Evolutionary conservation across 2,888 invertebrate genomes (phyloP).

Genomic region (Terebella lapidaria): DNA sequence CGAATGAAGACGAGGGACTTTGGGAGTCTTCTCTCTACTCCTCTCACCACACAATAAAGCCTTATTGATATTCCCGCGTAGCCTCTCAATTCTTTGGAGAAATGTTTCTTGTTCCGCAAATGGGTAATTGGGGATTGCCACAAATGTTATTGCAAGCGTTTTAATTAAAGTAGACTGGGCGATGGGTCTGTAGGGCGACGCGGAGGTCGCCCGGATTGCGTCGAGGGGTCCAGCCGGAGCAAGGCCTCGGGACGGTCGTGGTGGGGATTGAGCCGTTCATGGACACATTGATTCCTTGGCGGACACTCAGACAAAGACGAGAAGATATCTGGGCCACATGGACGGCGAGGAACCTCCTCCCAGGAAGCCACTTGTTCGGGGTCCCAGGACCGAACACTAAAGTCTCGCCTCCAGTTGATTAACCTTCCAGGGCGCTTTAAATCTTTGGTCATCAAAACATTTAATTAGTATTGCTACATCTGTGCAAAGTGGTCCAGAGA

Average conservation of each 20-base stretch:
- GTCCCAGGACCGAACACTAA: too few relatives aligned
- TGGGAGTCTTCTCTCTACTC: too few relatives aligned
- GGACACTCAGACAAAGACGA: too few relatives aligned
- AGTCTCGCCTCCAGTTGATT: constrained; percentile 2
- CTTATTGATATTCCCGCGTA: background rate
- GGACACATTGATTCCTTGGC: too few relatives aligned
- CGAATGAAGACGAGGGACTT: too few relatives aligned
- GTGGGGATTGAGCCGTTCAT: background rate
- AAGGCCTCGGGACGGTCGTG: background rate
- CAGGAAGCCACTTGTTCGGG: too few relatives aligned
- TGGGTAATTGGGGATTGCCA: constrained; percentile 4
- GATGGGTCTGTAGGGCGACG: background rate
- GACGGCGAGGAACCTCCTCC: too few relatives aligned
- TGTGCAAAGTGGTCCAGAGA: background rate
- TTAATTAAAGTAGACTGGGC: background rate
- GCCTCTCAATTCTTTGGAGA: background rate
- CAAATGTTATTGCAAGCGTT: constrained; percentile 1
- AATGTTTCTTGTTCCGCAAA: constrained; percentile 2
- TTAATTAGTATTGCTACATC: background rate
- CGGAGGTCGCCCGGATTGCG: background rate
- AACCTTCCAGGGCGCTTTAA: background rate
- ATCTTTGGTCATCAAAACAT: constrained; percentile 4
- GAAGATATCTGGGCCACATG: too few relatives aligned
- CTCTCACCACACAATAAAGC: too few relatives aligned
- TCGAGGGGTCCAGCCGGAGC: background rate